Base-by-base conservation (phyloP, 2,888 invertebrate genomes). In the Andrena marginata region DNA sequence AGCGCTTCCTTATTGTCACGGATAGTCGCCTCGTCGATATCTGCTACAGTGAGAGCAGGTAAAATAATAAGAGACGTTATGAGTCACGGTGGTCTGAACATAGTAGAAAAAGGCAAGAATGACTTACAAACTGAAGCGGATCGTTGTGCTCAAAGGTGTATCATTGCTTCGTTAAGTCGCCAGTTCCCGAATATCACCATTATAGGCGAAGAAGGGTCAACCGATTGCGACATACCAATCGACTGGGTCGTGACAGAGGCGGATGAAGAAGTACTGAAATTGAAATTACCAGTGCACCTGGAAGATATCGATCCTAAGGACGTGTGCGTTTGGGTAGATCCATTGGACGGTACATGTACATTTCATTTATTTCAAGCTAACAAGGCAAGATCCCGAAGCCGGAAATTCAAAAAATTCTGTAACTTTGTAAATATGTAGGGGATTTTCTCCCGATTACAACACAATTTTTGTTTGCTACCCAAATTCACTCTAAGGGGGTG, bases 61-160 rank as follows among this genome's bases (percentile, higher is more conserved):
- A 96, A 96, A 94, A 98, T 99, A 80, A 98, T 99, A 67, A 95
- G 98, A 86, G 98, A 99, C 95, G 96, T 99, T 62, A 96, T 99
- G 96, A 97, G 96, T 87, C 96, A 96, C 92, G 99, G 99, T 60
- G 97, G 98, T 90, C 95, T 99, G 60, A 98, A 97, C 73, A 98
- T 99, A 89, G 96, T 99, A 16, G 98, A 99, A 91, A 99, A 99
- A 96, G 98, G 97, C 26, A 97, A 97, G 92, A 97, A 99, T 95
- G 99, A 99, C 94, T 95, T 98, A 60, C 99, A 99, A 95, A 99
- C 99, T 4, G 99, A 99, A 95, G 99, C 99, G 6, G 99, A 99
- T 93, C 96, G 99, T 86, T 97, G 98, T 35, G 99, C 99, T 0
- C 99, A 99, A 94, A 96, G 96, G 85, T 99, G 98, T 93, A 99